Evolutionary conservation across 2,888 invertebrate genomes (phyloP).

Genomic region (Diplazon laetatorius): DNA sequence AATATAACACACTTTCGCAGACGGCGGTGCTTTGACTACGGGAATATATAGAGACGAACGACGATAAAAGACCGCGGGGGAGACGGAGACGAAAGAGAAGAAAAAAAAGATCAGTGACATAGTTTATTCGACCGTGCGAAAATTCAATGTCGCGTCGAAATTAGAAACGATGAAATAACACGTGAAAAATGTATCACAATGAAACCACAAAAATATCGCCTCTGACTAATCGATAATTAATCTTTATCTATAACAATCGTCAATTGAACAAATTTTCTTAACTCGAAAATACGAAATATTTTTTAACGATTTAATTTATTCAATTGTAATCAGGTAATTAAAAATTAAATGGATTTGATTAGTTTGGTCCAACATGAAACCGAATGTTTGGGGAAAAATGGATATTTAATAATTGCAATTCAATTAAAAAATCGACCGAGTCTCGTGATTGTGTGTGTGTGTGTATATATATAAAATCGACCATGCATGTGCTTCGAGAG

Average conservation of each 20-base stretch:
- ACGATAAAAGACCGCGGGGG: no score
- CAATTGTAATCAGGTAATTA: no score
- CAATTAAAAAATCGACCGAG: no score
- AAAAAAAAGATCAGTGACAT: constrained; percentile 28
- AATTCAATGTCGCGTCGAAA: constrained; percentile 46
- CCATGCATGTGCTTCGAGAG: constrained; percentile 12
- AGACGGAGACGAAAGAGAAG: background rate
- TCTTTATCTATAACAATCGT: no score
- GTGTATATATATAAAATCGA: background rate
- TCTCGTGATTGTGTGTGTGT: no score
- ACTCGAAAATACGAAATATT: no score
- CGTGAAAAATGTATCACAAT: background rate
- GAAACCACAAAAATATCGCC: background rate
- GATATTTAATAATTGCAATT: no score
- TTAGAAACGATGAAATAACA: background rate
- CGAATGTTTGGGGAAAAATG: no score
- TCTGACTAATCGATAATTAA: background rate
- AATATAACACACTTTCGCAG: constrained; percentile 45
- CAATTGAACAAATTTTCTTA: no score
- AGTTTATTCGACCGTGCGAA: constrained; percentile 34
- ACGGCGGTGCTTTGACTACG: constrained; percentile 57
- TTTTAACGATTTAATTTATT: no score
- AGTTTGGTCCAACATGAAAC: no score
- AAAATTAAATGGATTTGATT: no score
- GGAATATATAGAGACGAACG: constrained; percentile 50